Evolutionary conservation across 2,888 invertebrate species (phyloP), one percentile per base, ranked within the genome.

Genomic region (Lacanobia wlatinum): DNA sequence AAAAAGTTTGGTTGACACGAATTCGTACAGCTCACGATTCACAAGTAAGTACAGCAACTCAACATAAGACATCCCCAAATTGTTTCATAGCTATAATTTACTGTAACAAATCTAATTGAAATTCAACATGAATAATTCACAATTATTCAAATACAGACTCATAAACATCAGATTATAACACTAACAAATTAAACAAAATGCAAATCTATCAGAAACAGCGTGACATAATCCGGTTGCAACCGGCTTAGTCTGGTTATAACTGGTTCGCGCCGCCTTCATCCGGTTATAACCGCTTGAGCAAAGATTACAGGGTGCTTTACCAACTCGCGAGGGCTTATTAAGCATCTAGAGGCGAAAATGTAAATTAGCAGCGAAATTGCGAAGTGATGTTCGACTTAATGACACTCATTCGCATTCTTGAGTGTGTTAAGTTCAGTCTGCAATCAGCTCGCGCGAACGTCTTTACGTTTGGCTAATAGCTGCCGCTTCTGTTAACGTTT

Each of bases 341-440:
- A 92, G 86, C 87, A 82, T 82, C 82, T 87, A 83, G 84, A 86
- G 73, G 76, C 87, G 85, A 85, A 89, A 91, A 92, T 92, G 92
- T 87, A 92, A 91, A 92, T 92, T 89, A 87, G 87, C 85, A 84
- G 68, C 84, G 88, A 88, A 91, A 90, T 90, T 89, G 88, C 87
- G 77, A 84, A 86, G 82, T 86, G 85, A 84, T 85, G 85, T 83
- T 84, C 82, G 82, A 85, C 82, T 87, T 90, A 90, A 91, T 87
- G 86, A 87, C 81, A 86, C 84, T 87, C 79, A 66, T 83, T 84
- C 83, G 76, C 82, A 84, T 83, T 84, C 84, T 85, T 83, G 82
- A 87, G 82, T 83, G 84, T 82, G 83, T 86, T 83, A 80, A 80
- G 76, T 83, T 76, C 76, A 73, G 85, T 80, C 75, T 85, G 73